Evolutionary conservation across 2,113 vertebrate species (phyloP).

Genomic region (Vulpes lagopus): DNA sequence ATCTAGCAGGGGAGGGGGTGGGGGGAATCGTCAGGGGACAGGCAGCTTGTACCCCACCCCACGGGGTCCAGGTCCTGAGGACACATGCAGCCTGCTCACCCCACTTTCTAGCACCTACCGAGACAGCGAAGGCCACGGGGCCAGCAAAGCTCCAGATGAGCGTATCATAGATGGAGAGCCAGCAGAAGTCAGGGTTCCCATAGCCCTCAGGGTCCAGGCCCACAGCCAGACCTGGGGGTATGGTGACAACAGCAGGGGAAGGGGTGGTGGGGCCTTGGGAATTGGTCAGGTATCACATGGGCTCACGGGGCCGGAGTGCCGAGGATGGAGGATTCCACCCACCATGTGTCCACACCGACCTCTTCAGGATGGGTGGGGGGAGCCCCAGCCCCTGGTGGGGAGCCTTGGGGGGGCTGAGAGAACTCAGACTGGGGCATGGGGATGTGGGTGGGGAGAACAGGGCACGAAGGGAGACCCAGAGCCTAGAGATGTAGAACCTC

Average conservation of each 20-base stretch:
- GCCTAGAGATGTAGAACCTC: not conserved
- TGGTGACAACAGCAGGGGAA: not conserved
- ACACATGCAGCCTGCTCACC: not conserved
- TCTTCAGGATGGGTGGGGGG: not conserved
- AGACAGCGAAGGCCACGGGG: conserved; percentile 91
- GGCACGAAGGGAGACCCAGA: not conserved
- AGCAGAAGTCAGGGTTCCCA: conserved; percentile 97
- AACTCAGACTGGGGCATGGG: not conserved
- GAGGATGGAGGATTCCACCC: not conserved
- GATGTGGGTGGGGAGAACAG: not conserved
- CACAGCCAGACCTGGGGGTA: conserved; percentile 92
- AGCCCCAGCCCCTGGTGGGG: not conserved
- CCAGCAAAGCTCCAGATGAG: conserved; percentile 97
- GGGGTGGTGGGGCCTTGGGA: not conserved
- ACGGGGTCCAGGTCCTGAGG: not conserved
- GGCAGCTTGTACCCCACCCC: not conserved
- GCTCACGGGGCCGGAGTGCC: not conserved
- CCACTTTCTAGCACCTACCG: conserved; percentile 86
- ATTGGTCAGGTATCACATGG: not conserved
- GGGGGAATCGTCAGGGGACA: not conserved
- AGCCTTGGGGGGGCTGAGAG: not conserved
- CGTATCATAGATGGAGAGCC: conserved; percentile 95
- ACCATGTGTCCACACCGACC: not conserved
- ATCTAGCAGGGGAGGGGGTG: conserved; percentile 86
- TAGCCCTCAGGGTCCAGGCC: conserved; percentile 97